Evolutionary conservation across 2,797 vertebrate genomes (phyloP), one percentile per base, ranked within the genome.

Genomic region (Pangasius krempfi): DNA sequence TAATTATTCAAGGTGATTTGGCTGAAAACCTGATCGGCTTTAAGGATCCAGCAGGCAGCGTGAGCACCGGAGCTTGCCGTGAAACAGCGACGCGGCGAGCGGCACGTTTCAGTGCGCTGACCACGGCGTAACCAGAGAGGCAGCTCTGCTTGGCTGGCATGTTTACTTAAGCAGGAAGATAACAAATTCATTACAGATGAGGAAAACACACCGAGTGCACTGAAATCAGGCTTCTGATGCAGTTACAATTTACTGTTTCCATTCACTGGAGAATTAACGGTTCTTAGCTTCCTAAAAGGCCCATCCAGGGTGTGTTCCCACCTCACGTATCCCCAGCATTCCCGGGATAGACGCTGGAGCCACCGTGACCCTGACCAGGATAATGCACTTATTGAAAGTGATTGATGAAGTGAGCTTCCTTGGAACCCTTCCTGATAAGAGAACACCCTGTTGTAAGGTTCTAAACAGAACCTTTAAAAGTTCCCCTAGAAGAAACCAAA

Each of bases 1-100:
- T 90, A 95, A 96, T 96, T 96, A 96, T 96, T 96, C 92, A 96
- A 93, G 93, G 92, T 93, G 94, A 94, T 94, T 95, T 94, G 94
- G 94, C 93, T 93, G 93, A 94, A 96, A 95, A 96, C 94, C 89
- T 85, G 91, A 95, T 95, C 94, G 92, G 93, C 94, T 95, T 52
- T 93, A 93, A 93, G 92, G 93, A 93, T 95, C 92, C 89, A 86
- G 92, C 90, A 87, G 90, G 85, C 91, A 72, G 89, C 82, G 87
- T 70, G 44, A 92, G 89, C 58, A 52, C 88, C 89, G 88, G 91
- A 81, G 83, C 91, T 90, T 89, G 73, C 87, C 30, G 62, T 84
- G 83, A 86, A 87, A 89, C 86, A 76, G 85, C 66, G 75, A 86
- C 66, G 79, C 20, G 6, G 52, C 40, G 30, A 10, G 52, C 18